These are phyloP conservation scores for Gallirallus australis DNA, from an alignment of 2,797 vertebrate species.

Conservation along the genomic window DNA sequence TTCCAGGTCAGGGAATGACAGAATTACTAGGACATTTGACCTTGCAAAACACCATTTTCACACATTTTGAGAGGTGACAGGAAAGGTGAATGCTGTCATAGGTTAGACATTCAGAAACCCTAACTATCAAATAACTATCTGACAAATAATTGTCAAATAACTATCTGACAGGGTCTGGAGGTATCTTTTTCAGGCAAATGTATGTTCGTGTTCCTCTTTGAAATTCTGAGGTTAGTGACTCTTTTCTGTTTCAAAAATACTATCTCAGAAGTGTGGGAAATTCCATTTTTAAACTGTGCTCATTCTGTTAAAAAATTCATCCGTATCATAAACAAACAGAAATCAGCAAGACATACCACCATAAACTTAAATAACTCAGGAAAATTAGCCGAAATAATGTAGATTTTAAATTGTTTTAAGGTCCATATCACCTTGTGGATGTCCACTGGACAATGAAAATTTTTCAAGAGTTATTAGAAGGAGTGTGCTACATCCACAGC, in stretches of 20 bases:
- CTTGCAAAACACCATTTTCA: not conserved
- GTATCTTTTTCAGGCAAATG: not conserved
- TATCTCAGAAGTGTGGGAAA: not conserved
- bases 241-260: not conserved
- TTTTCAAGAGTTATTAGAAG: constrained; percentile 89
- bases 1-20: not conserved
- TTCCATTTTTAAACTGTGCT: not conserved
- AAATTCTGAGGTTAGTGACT: not conserved
- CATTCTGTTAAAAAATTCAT: not conserved
- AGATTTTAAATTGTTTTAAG: constrained; percentile 71
- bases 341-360: not conserved
- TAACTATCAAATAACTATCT: no score
- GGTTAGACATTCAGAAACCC: not conserved
- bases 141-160: no score
- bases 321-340: not conserved
- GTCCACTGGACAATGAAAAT: constrained; percentile 81
- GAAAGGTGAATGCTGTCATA: not conserved
- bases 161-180: not conserved
- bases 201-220: not conserved
- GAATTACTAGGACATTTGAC: not conserved
- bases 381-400: not conserved
- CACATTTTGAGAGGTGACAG: not conserved
- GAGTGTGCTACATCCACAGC: constrained; percentile 95
- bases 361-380: not conserved
- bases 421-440: constrained; percentile 85